Percentiles rank a stretch among this genome's conserved stretches.
Conservation (phyloP, 2,888 invertebrate genomes). For the Smittia aterrima region DNA sequence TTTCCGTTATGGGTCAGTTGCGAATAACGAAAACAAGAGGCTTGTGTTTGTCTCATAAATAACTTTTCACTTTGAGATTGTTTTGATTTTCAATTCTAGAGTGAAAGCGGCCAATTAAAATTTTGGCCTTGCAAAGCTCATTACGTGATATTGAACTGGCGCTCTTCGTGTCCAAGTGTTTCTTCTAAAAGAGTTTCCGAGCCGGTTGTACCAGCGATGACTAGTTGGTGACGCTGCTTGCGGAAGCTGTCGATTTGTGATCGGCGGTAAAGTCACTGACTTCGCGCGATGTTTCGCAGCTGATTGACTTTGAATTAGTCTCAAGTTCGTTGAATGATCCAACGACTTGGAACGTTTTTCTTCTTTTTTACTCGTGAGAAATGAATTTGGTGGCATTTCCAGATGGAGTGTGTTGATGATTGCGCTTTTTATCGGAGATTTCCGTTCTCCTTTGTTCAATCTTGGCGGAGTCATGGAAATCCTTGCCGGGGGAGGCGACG, state of each 20-base stretch:
- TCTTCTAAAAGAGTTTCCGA: constrained; percentile 43
- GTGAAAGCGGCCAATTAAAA: neutral
- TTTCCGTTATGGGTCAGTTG: constrained; percentile 2
- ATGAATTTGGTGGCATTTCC: neutral
- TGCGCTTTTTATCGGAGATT: constrained; percentile 49
- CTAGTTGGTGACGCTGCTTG: neutral
- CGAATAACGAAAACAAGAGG: neutral
- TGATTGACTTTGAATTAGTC: neutral
- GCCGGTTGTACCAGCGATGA: constrained; percentile 43
- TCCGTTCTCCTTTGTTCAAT: constrained; percentile 50
- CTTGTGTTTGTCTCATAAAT: neutral
- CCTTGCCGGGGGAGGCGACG: constrained; percentile 47
- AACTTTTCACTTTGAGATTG: neutral
- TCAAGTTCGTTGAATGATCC: constrained; percentile 15
- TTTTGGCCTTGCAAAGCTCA: neutral
- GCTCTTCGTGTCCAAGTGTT: neutral
- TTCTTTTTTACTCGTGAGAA: neutral
- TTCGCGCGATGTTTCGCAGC: neutral
- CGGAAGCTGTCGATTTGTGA: constrained; percentile 25
- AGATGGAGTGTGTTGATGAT: constrained; percentile 15
- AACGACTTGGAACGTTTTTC: constrained; percentile 22
- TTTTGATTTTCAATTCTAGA: neutral
- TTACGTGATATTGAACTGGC: constrained; percentile 12
- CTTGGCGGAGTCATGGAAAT: constrained; percentile 47
- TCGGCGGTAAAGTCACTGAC: constrained; percentile 47